phyloP scores from a whole-genome alignment of 2,113 vertebrate species.

The Chlorodrepanis virens region DNA sequence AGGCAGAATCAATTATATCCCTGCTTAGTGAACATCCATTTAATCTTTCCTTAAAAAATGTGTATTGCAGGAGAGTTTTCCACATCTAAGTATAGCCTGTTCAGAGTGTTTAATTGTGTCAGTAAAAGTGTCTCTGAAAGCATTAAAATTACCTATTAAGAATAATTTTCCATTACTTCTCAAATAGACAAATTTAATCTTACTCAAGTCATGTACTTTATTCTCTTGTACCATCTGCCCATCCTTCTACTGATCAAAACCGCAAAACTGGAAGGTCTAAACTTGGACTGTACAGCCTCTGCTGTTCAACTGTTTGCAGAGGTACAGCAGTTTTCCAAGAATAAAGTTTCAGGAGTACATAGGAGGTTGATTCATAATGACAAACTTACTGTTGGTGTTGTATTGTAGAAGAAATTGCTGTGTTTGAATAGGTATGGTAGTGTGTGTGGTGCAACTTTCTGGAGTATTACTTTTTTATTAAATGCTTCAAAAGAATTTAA shows the following conservation, averaged over 20 bases:
- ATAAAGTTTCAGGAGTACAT: background rate
- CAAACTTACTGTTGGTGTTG: background rate
- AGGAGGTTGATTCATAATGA: background rate
- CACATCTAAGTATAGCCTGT: background rate
- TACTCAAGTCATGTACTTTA: background rate
- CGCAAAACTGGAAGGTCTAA: background rate
- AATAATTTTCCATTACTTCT: background rate
- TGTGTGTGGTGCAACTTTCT: background rate
- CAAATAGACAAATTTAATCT: background rate
- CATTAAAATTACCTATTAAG: background rate
- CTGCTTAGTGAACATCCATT: background rate
- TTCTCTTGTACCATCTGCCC: background rate
- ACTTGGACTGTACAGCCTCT: background rate
- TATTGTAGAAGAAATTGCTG: background rate
- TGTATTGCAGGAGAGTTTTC: background rate
- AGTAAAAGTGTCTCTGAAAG: background rate
- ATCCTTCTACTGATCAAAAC: background rate
- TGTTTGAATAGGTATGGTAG: background rate
- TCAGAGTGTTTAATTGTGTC: background rate
- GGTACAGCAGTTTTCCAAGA: fast-evolving
- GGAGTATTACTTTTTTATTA: background rate
- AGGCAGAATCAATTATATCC: background rate
- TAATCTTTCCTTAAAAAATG: background rate
- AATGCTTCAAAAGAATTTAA: background rate
- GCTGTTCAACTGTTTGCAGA: background rate